Evolutionary conservation across 2,113 vertebrate species (phyloP).

Genomic region (Aptenodytes patagonicus): DNA sequence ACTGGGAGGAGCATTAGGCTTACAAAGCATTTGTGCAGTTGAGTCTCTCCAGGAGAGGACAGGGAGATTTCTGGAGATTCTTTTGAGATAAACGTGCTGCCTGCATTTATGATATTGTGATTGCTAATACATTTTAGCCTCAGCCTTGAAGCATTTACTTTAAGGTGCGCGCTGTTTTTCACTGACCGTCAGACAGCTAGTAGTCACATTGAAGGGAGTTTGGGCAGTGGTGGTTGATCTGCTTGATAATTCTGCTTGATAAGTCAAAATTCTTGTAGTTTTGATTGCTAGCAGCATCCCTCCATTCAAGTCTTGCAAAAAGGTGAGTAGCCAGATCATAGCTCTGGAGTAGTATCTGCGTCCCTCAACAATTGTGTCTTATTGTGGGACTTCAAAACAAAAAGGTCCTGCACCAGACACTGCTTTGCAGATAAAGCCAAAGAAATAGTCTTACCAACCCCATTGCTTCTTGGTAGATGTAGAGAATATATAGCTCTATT

Average conservation of each 20-base stretch:
- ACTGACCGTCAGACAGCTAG: background rate
- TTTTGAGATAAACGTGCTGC: background rate
- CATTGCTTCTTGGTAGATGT: accelerated
- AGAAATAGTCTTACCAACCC: background rate
- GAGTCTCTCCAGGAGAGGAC: background rate
- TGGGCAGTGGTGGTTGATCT: background rate
- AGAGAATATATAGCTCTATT: background rate
- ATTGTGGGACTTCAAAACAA: background rate
- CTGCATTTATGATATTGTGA: background rate
- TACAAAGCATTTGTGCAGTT: background rate
- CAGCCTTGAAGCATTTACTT: background rate
- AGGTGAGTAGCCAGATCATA: background rate
- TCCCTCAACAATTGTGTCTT: background rate
- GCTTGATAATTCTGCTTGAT: background rate
- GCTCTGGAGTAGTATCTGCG: background rate
- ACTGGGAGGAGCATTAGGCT: background rate
- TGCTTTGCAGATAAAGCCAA: background rate
- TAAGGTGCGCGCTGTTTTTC: background rate
- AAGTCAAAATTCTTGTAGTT: background rate
- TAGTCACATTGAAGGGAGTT: background rate
- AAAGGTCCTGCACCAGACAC: background rate
- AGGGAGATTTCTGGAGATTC: background rate
- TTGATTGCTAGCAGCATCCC: background rate
- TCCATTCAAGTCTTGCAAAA: background rate
- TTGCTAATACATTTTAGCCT: background rate